A percentile compares a stretch with the other conserved stretches of the same genome.
These are phyloP conservation scores for Zingel zingel DNA, from an alignment of 2,113 vertebrate species.

Conservation along the genomic window DNA sequence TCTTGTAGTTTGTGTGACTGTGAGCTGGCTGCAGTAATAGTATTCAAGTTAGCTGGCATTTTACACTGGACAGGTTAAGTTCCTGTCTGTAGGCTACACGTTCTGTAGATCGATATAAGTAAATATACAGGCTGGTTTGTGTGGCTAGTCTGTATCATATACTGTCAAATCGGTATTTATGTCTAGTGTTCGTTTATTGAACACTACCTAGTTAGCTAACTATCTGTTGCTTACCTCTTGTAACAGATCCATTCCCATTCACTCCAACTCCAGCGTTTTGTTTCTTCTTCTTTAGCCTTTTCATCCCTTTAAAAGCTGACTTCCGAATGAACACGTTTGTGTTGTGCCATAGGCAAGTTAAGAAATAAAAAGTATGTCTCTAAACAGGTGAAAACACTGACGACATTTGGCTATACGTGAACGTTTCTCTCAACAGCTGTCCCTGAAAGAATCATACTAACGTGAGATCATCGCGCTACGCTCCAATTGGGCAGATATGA, in stretches of 20 bases:
- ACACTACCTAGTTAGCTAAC: background rate
- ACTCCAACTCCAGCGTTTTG: slow-evolving; percentile 54
- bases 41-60: background rate
- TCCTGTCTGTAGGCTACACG: background rate
- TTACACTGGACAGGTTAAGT: background rate
- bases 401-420: background rate
- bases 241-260: slow-evolving; percentile 59
- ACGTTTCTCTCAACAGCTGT: slow-evolving; percentile 39
- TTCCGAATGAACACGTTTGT: background rate
- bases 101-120: too few species aligned
- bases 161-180: background rate
- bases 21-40: slow-evolving; percentile 15
- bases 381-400: slow-evolving; percentile 22
- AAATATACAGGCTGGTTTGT: background rate
- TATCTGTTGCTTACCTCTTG: slow-evolving; percentile 63
- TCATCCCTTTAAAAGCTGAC: slow-evolving; percentile 72
- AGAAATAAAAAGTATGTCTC: background rate
- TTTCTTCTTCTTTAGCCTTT: slow-evolving; percentile 76
- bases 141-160: too few species aligned
- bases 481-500: slow-evolving; percentile 50
- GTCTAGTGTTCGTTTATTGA: background rate
- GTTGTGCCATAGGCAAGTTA: slow-evolving; percentile 2
- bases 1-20: slow-evolving; percentile 12
- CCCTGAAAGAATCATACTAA: background rate
- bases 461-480: rapidly evolving